Evolutionary conservation across 2,888 invertebrate genomes (phyloP).

Genomic region (Pyrrhia umbra): DNA sequence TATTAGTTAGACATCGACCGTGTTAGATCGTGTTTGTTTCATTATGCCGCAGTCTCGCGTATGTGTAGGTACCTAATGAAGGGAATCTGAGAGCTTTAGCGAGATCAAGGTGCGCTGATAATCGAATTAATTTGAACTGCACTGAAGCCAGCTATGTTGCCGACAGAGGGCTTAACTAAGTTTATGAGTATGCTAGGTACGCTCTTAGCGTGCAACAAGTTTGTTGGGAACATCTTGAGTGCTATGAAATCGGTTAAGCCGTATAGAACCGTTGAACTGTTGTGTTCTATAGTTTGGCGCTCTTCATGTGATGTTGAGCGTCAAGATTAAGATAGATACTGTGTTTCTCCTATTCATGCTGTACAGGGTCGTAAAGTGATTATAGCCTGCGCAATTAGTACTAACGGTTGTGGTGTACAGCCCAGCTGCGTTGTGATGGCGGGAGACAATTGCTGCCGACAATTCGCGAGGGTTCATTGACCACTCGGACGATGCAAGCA

Average conservation of each 20-base stretch:
- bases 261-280: conserved; percentile 72
- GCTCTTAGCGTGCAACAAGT: conserved; percentile 88
- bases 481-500: conserved; percentile 71
- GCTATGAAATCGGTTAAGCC: conserved; percentile 85
- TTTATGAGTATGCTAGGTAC: conserved; percentile 87
- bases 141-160: conserved; percentile 83
- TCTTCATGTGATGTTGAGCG: conserved; percentile 58
- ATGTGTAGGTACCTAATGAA: conserved; percentile 75
- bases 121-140: conserved; percentile 88
- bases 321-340: conserved; percentile 36
- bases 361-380: conserved; percentile 78
- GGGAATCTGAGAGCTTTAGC: conserved; percentile 82
- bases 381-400: conserved; percentile 79
- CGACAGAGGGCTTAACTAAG: conserved; percentile 87
- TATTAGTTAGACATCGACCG: conserved; percentile 55
- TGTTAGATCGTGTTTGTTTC: conserved; percentile 70
- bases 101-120: conserved; percentile 88
- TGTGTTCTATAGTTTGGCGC: conserved; percentile 72
- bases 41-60: conserved; percentile 69
- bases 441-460: conserved; percentile 81
- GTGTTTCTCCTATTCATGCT: conserved; percentile 51
- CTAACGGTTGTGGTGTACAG: conserved; percentile 74
- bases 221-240: conserved; percentile 86
- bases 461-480: conserved; percentile 83
- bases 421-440: conserved; percentile 76